Conservation (phyloP, 35 echinoderm and acorn worm species). For the Apostichopus californicus region DNA sequence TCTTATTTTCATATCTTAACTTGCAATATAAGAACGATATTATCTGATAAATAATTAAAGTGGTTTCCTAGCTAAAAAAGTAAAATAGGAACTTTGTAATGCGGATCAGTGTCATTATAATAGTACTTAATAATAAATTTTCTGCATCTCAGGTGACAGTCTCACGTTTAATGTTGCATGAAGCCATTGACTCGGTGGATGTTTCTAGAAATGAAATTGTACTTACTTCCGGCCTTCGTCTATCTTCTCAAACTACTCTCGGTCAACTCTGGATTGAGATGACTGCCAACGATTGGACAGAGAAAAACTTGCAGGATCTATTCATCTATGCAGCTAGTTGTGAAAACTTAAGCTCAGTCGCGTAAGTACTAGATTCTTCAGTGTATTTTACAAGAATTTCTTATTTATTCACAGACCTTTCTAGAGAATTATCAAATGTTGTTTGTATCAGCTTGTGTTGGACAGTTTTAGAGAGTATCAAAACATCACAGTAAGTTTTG, state of each 20-base stretch:
- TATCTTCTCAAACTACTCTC: too few species aligned
- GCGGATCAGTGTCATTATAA: not conserved
- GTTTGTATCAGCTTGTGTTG: not conserved
- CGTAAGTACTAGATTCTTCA: not conserved
- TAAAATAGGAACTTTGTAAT: not conserved
- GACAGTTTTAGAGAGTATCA: too few species aligned
- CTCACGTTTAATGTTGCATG: not conserved
- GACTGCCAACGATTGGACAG: too few species aligned
- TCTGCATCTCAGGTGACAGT: not conserved
- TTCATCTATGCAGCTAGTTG: not conserved
- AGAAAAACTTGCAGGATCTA: too few species aligned
- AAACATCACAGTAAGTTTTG: not conserved
- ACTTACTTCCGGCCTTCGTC: not conserved
- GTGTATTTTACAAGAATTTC: not conserved
- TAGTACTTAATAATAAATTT: not conserved
- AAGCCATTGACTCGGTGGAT: not conserved
- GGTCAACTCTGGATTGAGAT: too few species aligned
- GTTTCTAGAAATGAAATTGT: conserved; percentile 11
- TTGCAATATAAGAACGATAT: not conserved
- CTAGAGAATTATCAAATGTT: not conserved
- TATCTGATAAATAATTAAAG: not conserved
- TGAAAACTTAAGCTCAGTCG: not conserved
- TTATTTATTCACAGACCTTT: too few species aligned
- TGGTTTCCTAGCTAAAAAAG: not conserved
- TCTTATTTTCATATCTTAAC: not conserved